Evolutionary conservation across 2,888 invertebrate species (phyloP).

Genomic region (Dryadula phaetusa): DNA sequence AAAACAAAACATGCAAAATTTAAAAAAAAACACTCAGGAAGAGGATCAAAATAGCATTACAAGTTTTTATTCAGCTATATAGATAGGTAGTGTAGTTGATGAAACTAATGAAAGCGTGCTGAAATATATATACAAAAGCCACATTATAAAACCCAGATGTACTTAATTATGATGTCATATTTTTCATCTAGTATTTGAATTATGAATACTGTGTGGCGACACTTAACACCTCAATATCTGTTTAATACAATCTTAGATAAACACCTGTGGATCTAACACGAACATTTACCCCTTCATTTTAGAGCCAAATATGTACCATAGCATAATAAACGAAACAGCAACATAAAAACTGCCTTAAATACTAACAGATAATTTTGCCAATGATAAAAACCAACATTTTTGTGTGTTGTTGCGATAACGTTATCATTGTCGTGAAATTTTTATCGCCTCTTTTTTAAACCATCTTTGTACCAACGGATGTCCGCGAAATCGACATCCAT

Average conservation of each 20-base stretch:
- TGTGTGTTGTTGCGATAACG: slow-evolving; percentile 14
- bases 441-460: neutral
- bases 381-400: slow-evolving; percentile 15
- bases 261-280: neutral
- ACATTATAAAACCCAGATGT: neutral
- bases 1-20: no score
- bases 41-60: no score
- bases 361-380: slow-evolving; percentile 6
- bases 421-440: slow-evolving; percentile 8
- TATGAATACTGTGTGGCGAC: neutral
- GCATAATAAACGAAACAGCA: neutral
- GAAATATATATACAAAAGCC: neutral
- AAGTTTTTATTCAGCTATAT: no score
- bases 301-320: neutral
- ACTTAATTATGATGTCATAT: slow-evolving; percentile 9
- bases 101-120: no score
- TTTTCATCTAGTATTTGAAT: neutral
- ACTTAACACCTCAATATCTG: neutral
- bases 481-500: slow-evolving; percentile 23
- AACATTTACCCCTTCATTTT: neutral
- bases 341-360: neutral
- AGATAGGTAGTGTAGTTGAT: no score
- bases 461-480: slow-evolving; percentile 20
- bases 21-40: no score
- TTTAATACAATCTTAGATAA: neutral